Base-by-base conservation (phyloP, 2,113 vertebrate genomes). In the Hiodon alosoides region DNA sequence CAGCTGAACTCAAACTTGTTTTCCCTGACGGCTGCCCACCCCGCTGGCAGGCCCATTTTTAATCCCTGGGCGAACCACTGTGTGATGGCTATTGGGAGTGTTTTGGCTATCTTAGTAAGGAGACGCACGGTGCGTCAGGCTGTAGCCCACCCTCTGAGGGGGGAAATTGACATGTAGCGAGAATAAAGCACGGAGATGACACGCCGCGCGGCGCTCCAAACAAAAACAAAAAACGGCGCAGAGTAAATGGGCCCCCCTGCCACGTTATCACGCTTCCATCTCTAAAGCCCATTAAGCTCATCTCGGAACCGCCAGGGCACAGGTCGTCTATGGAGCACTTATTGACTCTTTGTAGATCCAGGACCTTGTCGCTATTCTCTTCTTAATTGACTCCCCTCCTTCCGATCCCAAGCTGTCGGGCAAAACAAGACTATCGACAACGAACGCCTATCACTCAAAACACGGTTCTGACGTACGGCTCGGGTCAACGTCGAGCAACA, bases 1-100 rank as follows among this genome's bases (percentile, higher is more conserved):
- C 74, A 67, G 80, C 58, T 76, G 59, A 79, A 77, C 16, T 11
- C 2, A 82, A 83, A 83, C 70, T 31, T 71, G 53, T 17, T 72
- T 61, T 72, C 55, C 57, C 60, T 50, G 4, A 69, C 68, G 74
- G 73, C 79, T 72, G 58, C 68, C 69, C 70, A 77, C 14, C 85
- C 83, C 83, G 76, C 87, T 81, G 78, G 79, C 75, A 5, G 60
- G n/a, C 16, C 71, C 51, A 11, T 16, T 54, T 53, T 14, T 53
- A 48, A n/a, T 17, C 47, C 51, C 50, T n/a, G 48, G 13, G 52
- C 52, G 51, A 69, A 69, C 50, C 68, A n/a, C 51, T 69, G 68
- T 8, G 3, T 31, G 31, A 31, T 16, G 50, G 50, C 8, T 69
- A n/a, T 69, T 5, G 66, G 52, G 68, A 69, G 68, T 53, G 48